Evolutionary conservation across 2,797 vertebrate genomes (phyloP), one percentile per base, ranked within the genome.

Genomic region (Eutrigla gurnardus): DNA sequence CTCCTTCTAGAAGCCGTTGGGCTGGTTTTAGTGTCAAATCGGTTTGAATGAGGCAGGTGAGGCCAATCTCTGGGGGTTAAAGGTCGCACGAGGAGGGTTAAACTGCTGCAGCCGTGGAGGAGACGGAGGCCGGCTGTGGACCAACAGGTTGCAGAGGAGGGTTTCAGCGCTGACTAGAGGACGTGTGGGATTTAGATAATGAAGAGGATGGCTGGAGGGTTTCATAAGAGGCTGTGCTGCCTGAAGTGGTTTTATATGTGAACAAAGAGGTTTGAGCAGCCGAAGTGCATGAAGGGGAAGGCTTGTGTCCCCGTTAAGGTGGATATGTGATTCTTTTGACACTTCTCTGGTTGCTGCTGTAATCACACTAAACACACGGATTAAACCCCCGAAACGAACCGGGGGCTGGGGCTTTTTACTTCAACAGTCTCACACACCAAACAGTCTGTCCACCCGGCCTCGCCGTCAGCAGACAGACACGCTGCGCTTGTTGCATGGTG

Each of bases 321-420:
- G 3, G 73, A 84, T 81, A 81, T 40, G 66, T n/a, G 75, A 88
- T 75, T 82, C 77, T 85, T 86, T 73, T 86, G 61, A 82, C 80
- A 81, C 84, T 82, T 86, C 85, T 87, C 78, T 68, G 78, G 82
- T 82, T 87, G 76, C 84, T 43, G 58, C 61, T 61, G 63, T 77
- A 78, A 80, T 76, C 79, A 65, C 63, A 35, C 58, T 78, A 80
- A 85, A 72, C 78, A 49, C 73, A 37, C 66, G 76, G 86, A 86
- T 88, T 85, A 86, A 82, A 73, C 7, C 40, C 40, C 50, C 17
- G 65, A 87, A 86, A 84, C 36, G 73, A 81, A 80, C 71, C 84
- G 77, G 77, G 75, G 66, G 80, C 79, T 84, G 80, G 18, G 80
- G 9, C 17, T 63, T 78, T 78, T 65, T 35, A 11, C 25, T 58